Evolutionary conservation across 1,140 invertebrate species (phyloP), one percentile per base, ranked within the genome.

Genomic region (Euwallacea similis): DNA sequence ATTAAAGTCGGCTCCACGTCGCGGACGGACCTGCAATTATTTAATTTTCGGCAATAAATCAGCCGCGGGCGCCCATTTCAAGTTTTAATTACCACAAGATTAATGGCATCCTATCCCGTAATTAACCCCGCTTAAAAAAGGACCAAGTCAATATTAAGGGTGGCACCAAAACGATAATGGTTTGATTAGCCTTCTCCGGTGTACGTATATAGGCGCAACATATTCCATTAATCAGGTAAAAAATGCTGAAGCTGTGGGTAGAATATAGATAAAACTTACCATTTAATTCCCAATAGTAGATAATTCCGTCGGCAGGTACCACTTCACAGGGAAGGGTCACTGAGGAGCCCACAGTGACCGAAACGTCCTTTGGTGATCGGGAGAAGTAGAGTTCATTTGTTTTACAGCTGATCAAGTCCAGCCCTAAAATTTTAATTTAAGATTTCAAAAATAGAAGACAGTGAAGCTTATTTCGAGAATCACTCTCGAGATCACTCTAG

Each of bases 261-360:
- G 21, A 33, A 33, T 4, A 33, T 33, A 6, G 6, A 50, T 50
- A 50, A 61, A 16, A 73, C 66, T 84, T 82, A 70, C 84, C 84
- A 62, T 85, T 82, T 72, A 87, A 77, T 71, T 83, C 83, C 88
- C 88, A 89, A 71, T 85, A 84, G 79, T 87, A 88, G n/a, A 78
- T 74, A 16, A 88, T 84, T 61, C 84, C 83, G 53, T 79, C 77
- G 42, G 80, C 77, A 70, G 86, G 84, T 21, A 86, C 85, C 13
- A 87, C 87, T 73, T 86, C 84, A 77, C 88, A 89, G 3, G 80
- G 77, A 21, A 89, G 78, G 11, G 81, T 84, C 0, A 84, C 81
- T 53, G 83, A 82, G 54, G 81, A 79, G 0, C 86, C 87, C 55
- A 84, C 83, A 4, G 85, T 77, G 41, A 87, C 85, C 13, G 78